These are phyloP conservation scores for Aphidius colemani DNA, from an alignment of 2,888 invertebrate species.

Conservation along the genomic window DNA sequence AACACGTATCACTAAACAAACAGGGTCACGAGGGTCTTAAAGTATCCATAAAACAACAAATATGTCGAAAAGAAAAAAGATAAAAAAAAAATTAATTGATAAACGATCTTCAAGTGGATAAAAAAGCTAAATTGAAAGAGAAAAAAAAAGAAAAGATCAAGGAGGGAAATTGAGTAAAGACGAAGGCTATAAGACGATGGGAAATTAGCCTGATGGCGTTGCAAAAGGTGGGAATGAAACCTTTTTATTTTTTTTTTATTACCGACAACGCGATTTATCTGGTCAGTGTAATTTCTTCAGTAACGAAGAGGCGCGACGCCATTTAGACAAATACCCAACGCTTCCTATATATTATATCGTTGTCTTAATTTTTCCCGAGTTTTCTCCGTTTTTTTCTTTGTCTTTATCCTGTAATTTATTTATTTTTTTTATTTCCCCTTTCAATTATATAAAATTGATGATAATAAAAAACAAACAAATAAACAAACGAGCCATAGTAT, in stretches of 20 bases:
- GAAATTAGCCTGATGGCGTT: slow-evolving; percentile 33
- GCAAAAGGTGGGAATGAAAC: too few relatives aligned
- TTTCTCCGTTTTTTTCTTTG: slow-evolving; percentile 22
- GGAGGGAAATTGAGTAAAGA: slow-evolving; percentile 17
- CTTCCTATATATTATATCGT: slow-evolving; percentile 9
- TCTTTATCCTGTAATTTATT: not conserved
- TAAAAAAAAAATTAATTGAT: slow-evolving; percentile 1
- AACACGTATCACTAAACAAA: slow-evolving; percentile 18
- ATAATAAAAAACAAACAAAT: not conserved
- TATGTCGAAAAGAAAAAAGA: not conserved
- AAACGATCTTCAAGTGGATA: slow-evolving; percentile 16
- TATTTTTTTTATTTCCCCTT: slow-evolving; percentile 8
- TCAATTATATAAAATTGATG: slow-evolving; percentile 6
- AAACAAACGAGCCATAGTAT: slow-evolving; percentile 5
- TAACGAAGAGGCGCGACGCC: slow-evolving; percentile 32
- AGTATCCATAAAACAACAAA: not conserved
- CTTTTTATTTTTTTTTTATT: slow-evolving; percentile 22
- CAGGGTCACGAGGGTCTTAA: slow-evolving; percentile 1
- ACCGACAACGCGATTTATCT: slow-evolving; percentile 27
- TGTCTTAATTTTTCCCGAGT: too few relatives aligned
- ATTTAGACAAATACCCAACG: slow-evolving; percentile 40
- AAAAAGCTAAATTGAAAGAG: slow-evolving; percentile 29
- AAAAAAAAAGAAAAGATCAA: slow-evolving; percentile 12
- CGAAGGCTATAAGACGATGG: slow-evolving; percentile 16
- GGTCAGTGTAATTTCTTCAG: slow-evolving; percentile 34